A percentile compares a stretch with the other conserved stretches of the same genome.
Conservation (phyloP, 2,888 invertebrate species). For the Oxyteleia sp. region DNA sequence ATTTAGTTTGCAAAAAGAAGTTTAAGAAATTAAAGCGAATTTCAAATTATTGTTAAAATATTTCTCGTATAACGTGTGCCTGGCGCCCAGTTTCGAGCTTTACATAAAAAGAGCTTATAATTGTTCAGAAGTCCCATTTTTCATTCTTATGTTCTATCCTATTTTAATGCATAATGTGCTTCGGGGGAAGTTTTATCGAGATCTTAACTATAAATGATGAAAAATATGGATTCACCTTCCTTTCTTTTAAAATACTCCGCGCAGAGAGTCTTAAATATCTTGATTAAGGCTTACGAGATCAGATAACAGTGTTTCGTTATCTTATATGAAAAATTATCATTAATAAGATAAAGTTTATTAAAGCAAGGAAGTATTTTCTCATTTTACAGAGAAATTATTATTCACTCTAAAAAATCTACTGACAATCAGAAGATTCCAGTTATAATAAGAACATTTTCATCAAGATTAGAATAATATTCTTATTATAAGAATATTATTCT, state of each 20-base stretch:
- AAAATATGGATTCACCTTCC: slow-evolving; percentile 47
- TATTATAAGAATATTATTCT: no score
- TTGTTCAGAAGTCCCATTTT: slow-evolving; percentile 62
- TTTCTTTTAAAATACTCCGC: slow-evolving; percentile 33
- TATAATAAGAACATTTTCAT: no score
- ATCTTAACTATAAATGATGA: slow-evolving; percentile 66
- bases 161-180: slow-evolving; percentile 64
- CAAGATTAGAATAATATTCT: no score
- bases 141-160: slow-evolving; percentile 66
- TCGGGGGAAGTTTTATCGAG: slow-evolving; percentile 61
- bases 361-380: no score
- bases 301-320: slow-evolving; percentile 13
- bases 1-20: background rate
- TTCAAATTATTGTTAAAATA: slow-evolving; percentile 13
- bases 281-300: slow-evolving; percentile 27
- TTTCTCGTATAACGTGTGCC: background rate
- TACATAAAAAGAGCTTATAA: slow-evolving; percentile 55
- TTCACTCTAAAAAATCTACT: no score
- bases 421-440: no score
- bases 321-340: slow-evolving; percentile 1
- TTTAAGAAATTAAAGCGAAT: slow-evolving; percentile 8
- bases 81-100: slow-evolving; percentile 16
- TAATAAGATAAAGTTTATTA: slow-evolving; percentile 8
- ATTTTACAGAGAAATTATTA: no score
- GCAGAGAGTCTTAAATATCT: slow-evolving; percentile 23